Evolutionary conservation across 2,888 invertebrate species (phyloP).

Genomic region (Macrophya annulata): DNA sequence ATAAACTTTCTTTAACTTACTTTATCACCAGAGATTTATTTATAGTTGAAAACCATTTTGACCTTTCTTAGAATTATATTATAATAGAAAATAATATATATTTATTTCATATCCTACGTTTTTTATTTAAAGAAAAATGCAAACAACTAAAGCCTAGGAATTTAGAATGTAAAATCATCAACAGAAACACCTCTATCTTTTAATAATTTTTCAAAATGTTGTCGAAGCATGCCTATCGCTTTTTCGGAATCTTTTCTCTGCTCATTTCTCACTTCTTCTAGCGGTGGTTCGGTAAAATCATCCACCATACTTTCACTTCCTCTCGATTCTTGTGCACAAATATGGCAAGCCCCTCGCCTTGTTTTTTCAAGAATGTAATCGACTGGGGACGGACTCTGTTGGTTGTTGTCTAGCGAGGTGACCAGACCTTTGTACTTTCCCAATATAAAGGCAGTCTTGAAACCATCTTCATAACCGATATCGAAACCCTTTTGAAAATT

Average conservation of each 20-base stretch:
- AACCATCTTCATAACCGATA: constrained; percentile 85
- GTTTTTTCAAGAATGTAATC: constrained; percentile 68
- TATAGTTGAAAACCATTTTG: not conserved
- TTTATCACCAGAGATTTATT: constrained; percentile 1
- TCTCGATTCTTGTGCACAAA: constrained; percentile 64
- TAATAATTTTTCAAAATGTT: constrained; percentile 70
- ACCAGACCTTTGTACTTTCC: constrained; percentile 80
- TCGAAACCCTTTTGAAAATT: constrained; percentile 88
- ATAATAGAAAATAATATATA: not conserved
- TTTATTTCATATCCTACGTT: not conserved
- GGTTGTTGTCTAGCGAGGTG: constrained; percentile 60
- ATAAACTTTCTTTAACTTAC: constrained; percentile 57
- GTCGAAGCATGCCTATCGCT: constrained; percentile 68
- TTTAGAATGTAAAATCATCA: constrained; percentile 17
- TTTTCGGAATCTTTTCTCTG: constrained; percentile 71
- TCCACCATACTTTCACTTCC: constrained; percentile 39
- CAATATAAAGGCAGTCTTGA: constrained; percentile 83
- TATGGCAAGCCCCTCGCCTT: constrained; percentile 71
- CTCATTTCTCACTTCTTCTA: constrained; percentile 67
- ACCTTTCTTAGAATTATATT: not conserved
- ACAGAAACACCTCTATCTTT: constrained; percentile 60
- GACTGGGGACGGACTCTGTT: constrained; percentile 68
- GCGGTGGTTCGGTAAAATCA: constrained; percentile 61
- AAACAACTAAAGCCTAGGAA: not conserved
- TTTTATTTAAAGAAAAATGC: not conserved